Evolutionary conservation across 2,888 invertebrate species (phyloP), one percentile per base, ranked within the genome.

Genomic region (Odontomyia ornata): DNA sequence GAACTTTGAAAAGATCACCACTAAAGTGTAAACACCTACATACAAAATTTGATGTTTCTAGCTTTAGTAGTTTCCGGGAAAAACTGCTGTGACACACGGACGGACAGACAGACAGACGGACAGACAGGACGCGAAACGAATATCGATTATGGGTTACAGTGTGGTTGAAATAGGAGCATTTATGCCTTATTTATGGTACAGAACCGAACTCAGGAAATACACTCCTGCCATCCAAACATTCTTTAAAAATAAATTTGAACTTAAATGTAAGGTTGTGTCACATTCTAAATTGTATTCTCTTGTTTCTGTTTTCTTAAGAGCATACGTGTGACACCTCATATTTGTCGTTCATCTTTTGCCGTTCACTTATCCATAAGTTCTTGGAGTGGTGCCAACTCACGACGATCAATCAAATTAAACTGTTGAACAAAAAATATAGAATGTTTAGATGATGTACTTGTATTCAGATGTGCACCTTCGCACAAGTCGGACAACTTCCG

Each of bases 381-480:
- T 87, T 98, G n/a, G 97, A 99, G 90, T 75, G 99, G 99, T 80
- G 97, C 98, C 87, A 99, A 89, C 89, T 99, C 99, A 84, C 97
- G 91, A n/a, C n/a, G n/a, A n/a, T n/a, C n/a, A n/a, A n/a, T n/a
- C n/a, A n/a, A n/a, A n/a, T n/a, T n/a, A n/a, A n/a, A n/a, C n/a
- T n/a, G n/a, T n/a, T n/a, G n/a, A n/a, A n/a, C n/a, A n/a, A n/a
- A n/a, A n/a, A n/a, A n/a, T n/a, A n/a, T n/a, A n/a, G n/a, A n/a
- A n/a, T n/a, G n/a, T n/a, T n/a, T n/a, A n/a, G n/a, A n/a, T n/a
- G n/a, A n/a, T n/a, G n/a, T n/a, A n/a, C n/a, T n/a, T n/a, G n/a
- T n/a, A n/a, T n/a, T 99, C 82, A 99, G 91, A 87, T 99, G 99
- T 76, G 99, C 98, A 87, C 99, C 99, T 88, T 99, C 99, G 75